Evolutionary conservation across 2,797 vertebrate genomes (phyloP), one percentile per base, ranked within the genome.

Genomic region (Lacerta viridis): DNA sequence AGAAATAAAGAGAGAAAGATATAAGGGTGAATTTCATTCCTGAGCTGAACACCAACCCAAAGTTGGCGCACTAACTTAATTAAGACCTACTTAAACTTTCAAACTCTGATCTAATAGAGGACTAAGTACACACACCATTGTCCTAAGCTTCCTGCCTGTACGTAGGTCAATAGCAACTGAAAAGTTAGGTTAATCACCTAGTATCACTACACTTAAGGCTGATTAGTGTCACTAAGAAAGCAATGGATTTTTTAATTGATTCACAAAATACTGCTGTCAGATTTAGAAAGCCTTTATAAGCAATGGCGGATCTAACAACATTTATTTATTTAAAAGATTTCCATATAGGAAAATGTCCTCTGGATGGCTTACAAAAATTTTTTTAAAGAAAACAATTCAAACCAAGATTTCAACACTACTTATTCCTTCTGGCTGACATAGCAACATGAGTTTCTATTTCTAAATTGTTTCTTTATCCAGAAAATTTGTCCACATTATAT

Each of bases 161-260:
- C 2, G 46, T 46, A 43, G 7, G 18, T 72, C 71, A 72, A 33
- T 78, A 78, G 68, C 59, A 86, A 50, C 5, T 20, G 75, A 20
- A 29, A 11, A 18, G 13, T 4, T 36, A 86, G n/a, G 46, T 71
- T 86, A 41, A 87, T 43, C 33, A 61, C 76, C 39, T 85, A 20
- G 55, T 55, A 79, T 80, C 17, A 50, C n/a, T 75, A 69, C 85
- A 89, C 59, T 27, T 87, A 87, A 91, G 68, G 80, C 72, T 83
- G 69, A 84, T 90, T 90, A 93, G 20, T 76, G 66, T 89, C 83
- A 59, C 68, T 79, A 87, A 84, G 69, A 90, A 93, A 83, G 77
- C 61, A 84, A 72, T 25, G 36, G 41, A 25, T 74, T 64, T 85
- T 83, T 71, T 84, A 69, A 88, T 9, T 27, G 76, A 86, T 88